Conservation (phyloP, 2,113 vertebrate species). For the Thunnus thynnus region DNA sequence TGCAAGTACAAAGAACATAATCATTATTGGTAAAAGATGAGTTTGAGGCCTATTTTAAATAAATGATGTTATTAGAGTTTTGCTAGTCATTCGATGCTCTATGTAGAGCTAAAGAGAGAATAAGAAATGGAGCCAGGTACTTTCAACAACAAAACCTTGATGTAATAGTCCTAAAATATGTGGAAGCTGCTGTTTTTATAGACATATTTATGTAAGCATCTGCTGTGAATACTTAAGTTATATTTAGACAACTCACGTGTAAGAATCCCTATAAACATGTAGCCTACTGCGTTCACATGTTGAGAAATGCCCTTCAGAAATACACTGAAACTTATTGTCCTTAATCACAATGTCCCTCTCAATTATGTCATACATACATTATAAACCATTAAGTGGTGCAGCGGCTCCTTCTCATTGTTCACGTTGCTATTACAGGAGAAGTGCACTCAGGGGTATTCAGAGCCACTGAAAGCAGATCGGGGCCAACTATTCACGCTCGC, state of each 20-base stretch:
- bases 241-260: not conserved
- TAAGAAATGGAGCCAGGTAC: not conserved
- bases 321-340: constrained; percentile 20
- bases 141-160: constrained; percentile 27
- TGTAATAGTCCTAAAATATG: constrained; percentile 47
- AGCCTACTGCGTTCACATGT: constrained; percentile 7
- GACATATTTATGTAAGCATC: constrained; percentile 48
- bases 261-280: not conserved
- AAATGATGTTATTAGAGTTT: constrained; percentile 17
- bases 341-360: constrained; percentile 34
- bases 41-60: constrained; percentile 22
- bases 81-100: not conserved
- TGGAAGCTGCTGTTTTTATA: constrained; percentile 31
- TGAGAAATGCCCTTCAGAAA: constrained; percentile 32
- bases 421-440: constrained; percentile 66
- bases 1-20: not conserved
- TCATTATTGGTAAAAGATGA: not conserved
- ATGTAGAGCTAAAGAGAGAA: not conserved
- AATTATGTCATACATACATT: constrained; percentile 69
- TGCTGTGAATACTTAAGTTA: constrained; percentile 9
- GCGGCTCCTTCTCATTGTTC: constrained; percentile 72
- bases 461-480: constrained; percentile 64
- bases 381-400: constrained; percentile 61
- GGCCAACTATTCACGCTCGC: constrained; percentile 38
- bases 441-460: constrained; percentile 73